Evolutionary conservation across 1,140 invertebrate genomes (phyloP), one percentile per base, ranked within the genome.

Genomic region (Eurosta solidaginis): DNA sequence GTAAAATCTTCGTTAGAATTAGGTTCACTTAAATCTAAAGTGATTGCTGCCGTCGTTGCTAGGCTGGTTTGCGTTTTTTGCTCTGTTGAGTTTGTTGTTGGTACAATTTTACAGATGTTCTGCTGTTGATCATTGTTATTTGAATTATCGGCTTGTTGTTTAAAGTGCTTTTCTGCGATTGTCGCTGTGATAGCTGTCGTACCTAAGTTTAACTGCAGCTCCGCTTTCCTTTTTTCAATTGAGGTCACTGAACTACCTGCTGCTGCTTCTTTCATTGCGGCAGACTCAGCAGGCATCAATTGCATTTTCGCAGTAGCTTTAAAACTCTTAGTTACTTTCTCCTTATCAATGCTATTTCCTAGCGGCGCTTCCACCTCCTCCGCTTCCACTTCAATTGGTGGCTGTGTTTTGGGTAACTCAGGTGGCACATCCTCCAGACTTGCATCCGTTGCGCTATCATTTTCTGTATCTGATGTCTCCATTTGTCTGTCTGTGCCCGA

Each of bases 341-440:
- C 22, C 7, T n/a, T 59, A 10, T 59, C 25, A n/a, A 33, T n/a
- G n/a, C 33, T 29, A n/a, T n/a, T 59, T 17, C n/a, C n/a, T n/a
- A 50, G 20, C 25, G 25, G 14, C 2, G 22, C 22, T 6, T 33
- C 74, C 1, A 44, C 14, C 4, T 7, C 20, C 3, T 9, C 9
- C 3, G 40, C 50, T 1, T 73, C 45, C 52, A 25, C 49, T 68
- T 74, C 78, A n/a, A 42, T 44, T 29, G 87, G 85, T 9, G 87
- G 86, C 78, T 80, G 80, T 29, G 79, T 82, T 81, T 80, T 84
- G 1, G 87, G 88, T 25, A 89, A 79, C 49, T 85, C 86, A 6
- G 88, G 88, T 17, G 83, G 82, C 17, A 84, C 81, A 33, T 77
- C 80, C 9, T 52, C 76, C 47, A 78, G 73, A 63, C 73, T 47